Evolutionary conservation across 2,113 vertebrate genomes (phyloP).

Genomic region (Sinocyclocheilus maitianheensis): DNA sequence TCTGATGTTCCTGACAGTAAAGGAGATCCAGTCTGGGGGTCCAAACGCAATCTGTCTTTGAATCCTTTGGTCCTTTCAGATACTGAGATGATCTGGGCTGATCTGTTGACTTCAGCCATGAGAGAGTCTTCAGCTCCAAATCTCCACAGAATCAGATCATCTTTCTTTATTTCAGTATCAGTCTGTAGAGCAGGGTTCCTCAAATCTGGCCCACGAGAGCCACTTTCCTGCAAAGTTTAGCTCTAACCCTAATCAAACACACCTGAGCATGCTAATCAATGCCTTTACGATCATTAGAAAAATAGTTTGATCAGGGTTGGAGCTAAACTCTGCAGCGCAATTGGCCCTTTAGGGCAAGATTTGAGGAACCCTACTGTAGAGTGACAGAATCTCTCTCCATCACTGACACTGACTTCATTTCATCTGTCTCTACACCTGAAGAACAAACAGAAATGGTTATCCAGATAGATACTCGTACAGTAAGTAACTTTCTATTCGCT

Average conservation of each 20-base stretch:
- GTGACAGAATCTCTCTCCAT: background rate
- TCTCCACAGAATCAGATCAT: conserved; percentile 12
- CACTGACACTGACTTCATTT: background rate
- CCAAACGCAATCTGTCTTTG: background rate
- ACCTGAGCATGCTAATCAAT: too few relatives aligned
- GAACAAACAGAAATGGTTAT: background rate
- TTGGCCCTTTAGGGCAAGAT: too few relatives aligned
- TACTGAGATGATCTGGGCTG: background rate
- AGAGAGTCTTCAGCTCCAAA: background rate
- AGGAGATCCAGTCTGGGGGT: background rate
- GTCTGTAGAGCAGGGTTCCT: too few relatives aligned
- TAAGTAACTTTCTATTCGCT: background rate
- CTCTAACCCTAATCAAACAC: too few relatives aligned
- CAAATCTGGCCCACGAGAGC: too few relatives aligned
- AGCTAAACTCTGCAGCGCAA: too few relatives aligned
- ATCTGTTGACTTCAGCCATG: background rate
- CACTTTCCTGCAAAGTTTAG: too few relatives aligned
- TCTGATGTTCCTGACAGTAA: conserved; percentile 6
- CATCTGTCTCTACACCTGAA: background rate
- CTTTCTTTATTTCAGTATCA: background rate
- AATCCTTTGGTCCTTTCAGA: background rate
- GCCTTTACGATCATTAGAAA: too few relatives aligned
- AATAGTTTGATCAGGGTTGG: too few relatives aligned
- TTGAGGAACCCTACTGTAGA: background rate
- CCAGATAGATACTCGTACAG: background rate